A percentile compares a stretch with the other conserved stretches of the same genome.
Evolutionary conservation across 2,113 vertebrate species (phyloP).

Genomic region (Megalops atlanticus): DNA sequence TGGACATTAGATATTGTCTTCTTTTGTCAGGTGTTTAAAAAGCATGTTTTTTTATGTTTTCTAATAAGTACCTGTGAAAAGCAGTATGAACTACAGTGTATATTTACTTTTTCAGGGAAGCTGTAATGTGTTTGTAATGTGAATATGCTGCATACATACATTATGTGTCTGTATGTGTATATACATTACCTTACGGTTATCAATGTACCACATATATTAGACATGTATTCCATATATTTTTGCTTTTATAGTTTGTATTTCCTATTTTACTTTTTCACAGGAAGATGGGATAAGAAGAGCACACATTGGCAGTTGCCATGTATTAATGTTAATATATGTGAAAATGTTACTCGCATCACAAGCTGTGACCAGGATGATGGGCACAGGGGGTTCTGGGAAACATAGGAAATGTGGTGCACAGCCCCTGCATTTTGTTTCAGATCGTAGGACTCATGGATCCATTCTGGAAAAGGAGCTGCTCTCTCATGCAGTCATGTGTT

Average conservation of each 20-base stretch:
- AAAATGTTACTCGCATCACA: background rate
- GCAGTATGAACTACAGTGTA: no score
- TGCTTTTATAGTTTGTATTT: background rate
- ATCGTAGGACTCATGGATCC: background rate
- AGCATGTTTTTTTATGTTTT: no score
- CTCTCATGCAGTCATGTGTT: background rate
- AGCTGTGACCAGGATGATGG: background rate
- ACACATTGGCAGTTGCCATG: background rate
- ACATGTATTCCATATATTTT: background rate
- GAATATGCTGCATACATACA: no score
- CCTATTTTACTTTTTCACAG: background rate
- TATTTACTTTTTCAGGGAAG: no score
- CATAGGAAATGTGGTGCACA: background rate
- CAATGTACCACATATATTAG: background rate
- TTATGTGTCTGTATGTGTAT: conserved; percentile 3
- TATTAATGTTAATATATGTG: background rate
- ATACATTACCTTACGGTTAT: background rate
- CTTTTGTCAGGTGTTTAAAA: no score
- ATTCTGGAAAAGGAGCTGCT: background rate
- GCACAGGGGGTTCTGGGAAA: background rate
- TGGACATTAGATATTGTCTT: no score
- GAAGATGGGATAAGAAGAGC: background rate
- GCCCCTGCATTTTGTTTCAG: background rate
- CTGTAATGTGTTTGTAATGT: no score
- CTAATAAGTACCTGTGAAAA: no score